Base-by-base conservation (phyloP, 2,888 invertebrate species). In the Sycophila texana region DNA sequence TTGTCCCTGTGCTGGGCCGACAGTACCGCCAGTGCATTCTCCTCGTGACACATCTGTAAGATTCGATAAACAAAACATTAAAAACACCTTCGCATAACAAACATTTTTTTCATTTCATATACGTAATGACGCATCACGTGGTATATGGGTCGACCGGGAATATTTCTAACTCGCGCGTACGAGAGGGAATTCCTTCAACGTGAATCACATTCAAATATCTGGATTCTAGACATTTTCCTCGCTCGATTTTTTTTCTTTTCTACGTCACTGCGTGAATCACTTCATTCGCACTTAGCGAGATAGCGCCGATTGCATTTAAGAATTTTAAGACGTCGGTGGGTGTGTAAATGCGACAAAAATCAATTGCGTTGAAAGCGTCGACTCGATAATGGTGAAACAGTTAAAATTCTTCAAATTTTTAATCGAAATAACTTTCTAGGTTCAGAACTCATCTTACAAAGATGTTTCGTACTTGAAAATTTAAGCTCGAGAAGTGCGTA, bases 1-100 rank as follows among this genome's bases (percentile, higher is more conserved):
- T 97, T 95, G 89, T 97, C 96, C 76, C 95, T 93, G 90, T 98
- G 98, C 83, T 90, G 90, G 70, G 87, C 86, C 81, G 89, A 87
- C 81, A 90, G 86, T 79, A 89, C 86, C 74, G 86, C 82, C 84
- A 89, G 86, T 77, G 89, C 87, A 84, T 89, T 89, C 79, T 89
- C 86, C 83, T 89, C 89, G 81, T 89, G 85, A 84, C 90, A 90
- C 90, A 90, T 90, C 92, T 91, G 82, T 57, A 84, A 80, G 68
- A 14, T 60, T 20, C 47, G 47, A 7, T 30, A 73, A 20, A 49
- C 47, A 26, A 26, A 26, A 73, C 51, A 68, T 57, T 18, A 39
- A 39, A 39, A 39, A 10, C 1, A 7, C 5, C 7, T 39, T 39
- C 39, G 39, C 7, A 39, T 10, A 39, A 39, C 55, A 30, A 51